Conservation (phyloP, 2,797 vertebrate species). For the Lithobates sylvaticus region DNA sequence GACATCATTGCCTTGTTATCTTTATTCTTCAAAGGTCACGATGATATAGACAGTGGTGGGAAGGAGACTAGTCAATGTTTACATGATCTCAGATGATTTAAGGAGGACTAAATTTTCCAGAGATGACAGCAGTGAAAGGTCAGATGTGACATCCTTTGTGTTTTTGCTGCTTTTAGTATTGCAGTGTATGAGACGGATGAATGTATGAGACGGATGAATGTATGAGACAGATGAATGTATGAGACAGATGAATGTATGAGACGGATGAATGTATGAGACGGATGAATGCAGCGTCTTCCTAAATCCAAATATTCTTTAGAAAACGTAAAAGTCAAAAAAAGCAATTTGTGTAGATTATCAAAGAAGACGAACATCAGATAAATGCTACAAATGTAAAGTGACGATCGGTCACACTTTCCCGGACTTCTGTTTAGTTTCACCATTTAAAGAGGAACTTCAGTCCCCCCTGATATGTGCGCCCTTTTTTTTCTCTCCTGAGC, state of each 20-base stretch:
- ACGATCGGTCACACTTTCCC: too few relatives aligned
- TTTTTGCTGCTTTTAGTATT: conserved; percentile 63
- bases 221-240: too few relatives aligned
- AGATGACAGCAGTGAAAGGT: conserved; percentile 72
- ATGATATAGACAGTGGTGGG: conserved; percentile 67
- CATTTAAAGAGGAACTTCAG: too few relatives aligned
- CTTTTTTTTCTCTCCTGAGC: too few relatives aligned
- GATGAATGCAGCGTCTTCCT: background rate
- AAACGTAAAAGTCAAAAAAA: too few relatives aligned
- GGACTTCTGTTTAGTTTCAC: too few relatives aligned
- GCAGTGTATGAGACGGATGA: background rate
- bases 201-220: too few relatives aligned
- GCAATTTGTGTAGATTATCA: too few relatives aligned
- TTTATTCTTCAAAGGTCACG: conserved; percentile 73
- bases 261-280: background rate
- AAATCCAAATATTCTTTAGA: background rate
- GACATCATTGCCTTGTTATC: conserved; percentile 54
- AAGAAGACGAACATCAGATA: too few relatives aligned
- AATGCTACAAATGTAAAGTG: too few relatives aligned
- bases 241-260: too few relatives aligned
- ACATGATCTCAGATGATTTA: conserved; percentile 75
- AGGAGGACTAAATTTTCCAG: conserved; percentile 76
- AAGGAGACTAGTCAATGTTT: conserved; percentile 74
- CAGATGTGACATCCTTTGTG: conserved; percentile 69
- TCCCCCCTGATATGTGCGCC: too few relatives aligned